phyloP scores from a whole-genome alignment of 2,797 vertebrate genomes.

The Muscicapa striata region DNA sequence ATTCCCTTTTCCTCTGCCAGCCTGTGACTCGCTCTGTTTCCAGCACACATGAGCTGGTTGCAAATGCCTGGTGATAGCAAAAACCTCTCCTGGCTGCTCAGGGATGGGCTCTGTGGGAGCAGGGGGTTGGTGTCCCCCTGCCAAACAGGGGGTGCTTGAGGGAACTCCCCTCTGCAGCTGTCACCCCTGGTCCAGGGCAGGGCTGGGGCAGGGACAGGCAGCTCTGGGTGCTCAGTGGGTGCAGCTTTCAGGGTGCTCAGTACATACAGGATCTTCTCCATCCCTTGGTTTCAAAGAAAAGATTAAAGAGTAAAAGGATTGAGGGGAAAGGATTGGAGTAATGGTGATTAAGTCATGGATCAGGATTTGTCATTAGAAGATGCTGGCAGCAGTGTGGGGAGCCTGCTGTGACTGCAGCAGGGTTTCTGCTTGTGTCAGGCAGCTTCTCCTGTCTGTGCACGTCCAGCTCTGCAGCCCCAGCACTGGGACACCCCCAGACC shows the following conservation, averaged over 20 bases:
- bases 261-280: background rate
- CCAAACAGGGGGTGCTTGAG: rapidly evolving
- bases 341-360: conserved; percentile 33
- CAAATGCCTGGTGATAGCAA: background rate
- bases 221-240: background rate
- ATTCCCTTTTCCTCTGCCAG: background rate
- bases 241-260: background rate
- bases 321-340: conserved; percentile 6
- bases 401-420: background rate
- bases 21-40: background rate
- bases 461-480: rapidly evolving
- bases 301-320: conserved; percentile 55
- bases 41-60: background rate
- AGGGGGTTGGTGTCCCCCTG: rapidly evolving
- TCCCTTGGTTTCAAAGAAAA: background rate
- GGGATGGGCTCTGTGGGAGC: background rate
- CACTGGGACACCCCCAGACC: rapidly evolving
- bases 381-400: background rate
- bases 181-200: background rate
- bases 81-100: rapidly evolving
- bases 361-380: conserved; percentile 3
- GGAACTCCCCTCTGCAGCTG: background rate
- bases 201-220: background rate
- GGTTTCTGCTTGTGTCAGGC: background rate
- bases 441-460: background rate